phyloP scores from a whole-genome alignment of 2,113 vertebrate species.

The Proteles cristata region DNA sequence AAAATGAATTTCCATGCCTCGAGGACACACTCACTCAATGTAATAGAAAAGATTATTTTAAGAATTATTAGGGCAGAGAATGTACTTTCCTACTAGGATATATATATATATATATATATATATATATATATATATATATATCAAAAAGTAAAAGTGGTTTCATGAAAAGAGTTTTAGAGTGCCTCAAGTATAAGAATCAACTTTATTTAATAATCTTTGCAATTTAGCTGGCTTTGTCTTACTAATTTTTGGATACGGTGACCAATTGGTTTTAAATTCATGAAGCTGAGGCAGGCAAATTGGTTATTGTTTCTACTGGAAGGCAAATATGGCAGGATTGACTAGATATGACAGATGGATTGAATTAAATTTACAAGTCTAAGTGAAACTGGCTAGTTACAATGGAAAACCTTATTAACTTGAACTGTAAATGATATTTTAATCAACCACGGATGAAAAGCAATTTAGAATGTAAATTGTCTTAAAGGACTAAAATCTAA shows the following conservation, averaged over 20 bases:
- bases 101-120: neutral
- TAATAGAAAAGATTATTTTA: neutral
- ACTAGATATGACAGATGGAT: conserved; percentile 25
- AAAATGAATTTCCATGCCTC: neutral
- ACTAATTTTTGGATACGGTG: neutral
- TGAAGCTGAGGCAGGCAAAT: neutral
- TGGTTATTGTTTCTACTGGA: conserved; percentile 45
- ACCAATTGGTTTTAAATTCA: conserved; percentile 43
- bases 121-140: neutral
- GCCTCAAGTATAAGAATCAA: neutral
- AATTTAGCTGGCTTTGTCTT: conserved; percentile 23
- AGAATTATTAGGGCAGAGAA: neutral
- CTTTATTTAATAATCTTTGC: conserved; percentile 34
- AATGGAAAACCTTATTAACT: conserved; percentile 19
- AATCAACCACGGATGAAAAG: neutral
- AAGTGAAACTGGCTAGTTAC: conserved; percentile 46
- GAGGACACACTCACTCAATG: neutral
- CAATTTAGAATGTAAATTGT: conserved; percentile 43
- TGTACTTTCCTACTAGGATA: neutral
- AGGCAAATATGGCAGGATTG: conserved; percentile 33
- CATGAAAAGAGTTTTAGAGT: neutral
- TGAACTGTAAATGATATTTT: conserved; percentile 48
- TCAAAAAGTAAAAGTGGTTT: neutral
- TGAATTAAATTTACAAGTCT: conserved; percentile 61
- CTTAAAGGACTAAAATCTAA: neutral